Conservation (phyloP, 1,140 invertebrate genomes). For the Caerostris darwini region DNA sequence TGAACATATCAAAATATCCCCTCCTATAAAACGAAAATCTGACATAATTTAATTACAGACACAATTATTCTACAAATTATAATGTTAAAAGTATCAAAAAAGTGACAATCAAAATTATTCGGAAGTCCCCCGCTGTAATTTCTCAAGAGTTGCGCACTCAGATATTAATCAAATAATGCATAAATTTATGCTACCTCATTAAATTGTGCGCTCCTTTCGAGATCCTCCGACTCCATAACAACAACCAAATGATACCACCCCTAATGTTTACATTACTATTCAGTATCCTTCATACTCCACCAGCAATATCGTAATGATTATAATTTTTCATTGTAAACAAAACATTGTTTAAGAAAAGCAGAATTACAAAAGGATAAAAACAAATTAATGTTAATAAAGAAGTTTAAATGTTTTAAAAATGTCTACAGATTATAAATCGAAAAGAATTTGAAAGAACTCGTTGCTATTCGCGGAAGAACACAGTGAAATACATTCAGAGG, state of each 20-base stretch:
- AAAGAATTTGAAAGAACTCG: constrained; percentile 9
- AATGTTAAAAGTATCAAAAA: too few species aligned
- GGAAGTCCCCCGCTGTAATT: not conserved
- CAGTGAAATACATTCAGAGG: not conserved
- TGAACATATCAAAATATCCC: not conserved
- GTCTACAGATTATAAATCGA: not conserved
- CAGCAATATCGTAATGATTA: constrained; percentile 62
- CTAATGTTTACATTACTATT: constrained; percentile 77
- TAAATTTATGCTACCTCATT: constrained; percentile 78
- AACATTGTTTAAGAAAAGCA: not conserved
- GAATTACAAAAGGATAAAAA: not conserved
- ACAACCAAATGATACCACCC: constrained; percentile 68
- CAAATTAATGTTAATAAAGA: not conserved
- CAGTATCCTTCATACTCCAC: constrained; percentile 41
- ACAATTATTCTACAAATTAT: not conserved
- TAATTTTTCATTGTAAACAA: constrained; percentile 41
- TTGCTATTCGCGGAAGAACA: constrained; percentile 52
- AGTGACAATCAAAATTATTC: not conserved
- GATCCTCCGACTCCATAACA: constrained; percentile 50
- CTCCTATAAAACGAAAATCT: not conserved
- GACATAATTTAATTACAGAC: not conserved
- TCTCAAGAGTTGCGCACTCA: constrained; percentile 19
- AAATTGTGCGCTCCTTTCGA: constrained; percentile 33
- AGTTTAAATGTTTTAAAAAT: not conserved
- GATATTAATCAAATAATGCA: constrained; percentile 77